Percentiles rank a stretch among this genome's conserved stretches.
phyloP scores from a whole-genome alignment of 1,140 invertebrate species.

The Leptinotarsa texana region DNA sequence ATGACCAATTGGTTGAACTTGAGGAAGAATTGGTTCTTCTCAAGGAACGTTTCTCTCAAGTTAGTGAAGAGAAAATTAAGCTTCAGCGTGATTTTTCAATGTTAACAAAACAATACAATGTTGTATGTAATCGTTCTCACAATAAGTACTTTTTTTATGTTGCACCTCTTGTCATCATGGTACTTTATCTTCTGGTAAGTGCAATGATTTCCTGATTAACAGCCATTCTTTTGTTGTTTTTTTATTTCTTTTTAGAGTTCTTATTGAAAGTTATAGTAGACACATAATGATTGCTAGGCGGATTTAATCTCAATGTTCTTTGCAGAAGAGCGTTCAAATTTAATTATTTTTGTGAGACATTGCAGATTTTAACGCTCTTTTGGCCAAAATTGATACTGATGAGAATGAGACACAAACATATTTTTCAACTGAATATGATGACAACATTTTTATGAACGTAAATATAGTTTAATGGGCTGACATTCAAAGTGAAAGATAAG shows the following conservation, averaged over 20 bases:
- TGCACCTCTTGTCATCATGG: constrained; percentile 50
- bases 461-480: too few species aligned
- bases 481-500: too few species aligned
- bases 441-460: too few species aligned
- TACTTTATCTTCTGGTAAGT: constrained; percentile 52
- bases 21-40: constrained; percentile 60
- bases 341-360: too few species aligned
- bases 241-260: constrained; percentile 53
- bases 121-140: constrained; percentile 48
- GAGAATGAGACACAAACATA: too few species aligned
- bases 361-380: too few species aligned
- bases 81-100: constrained; percentile 54
- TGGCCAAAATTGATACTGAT: too few species aligned
- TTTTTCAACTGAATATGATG: too few species aligned
- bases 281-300: constrained; percentile 33
- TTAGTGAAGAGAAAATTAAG: constrained; percentile 57
- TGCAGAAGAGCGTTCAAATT: too few species aligned
- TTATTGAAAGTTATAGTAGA: constrained; percentile 51
- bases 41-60: constrained; percentile 59
- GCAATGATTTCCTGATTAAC: constrained; percentile 55
- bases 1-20: constrained; percentile 45
- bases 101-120: constrained; percentile 48
- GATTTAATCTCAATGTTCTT: too few species aligned
- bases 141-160: constrained; percentile 54
- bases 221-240: constrained; percentile 51